Evolutionary conservation across 2,797 vertebrate species (phyloP).

Genomic region (Tinamus major): DNA sequence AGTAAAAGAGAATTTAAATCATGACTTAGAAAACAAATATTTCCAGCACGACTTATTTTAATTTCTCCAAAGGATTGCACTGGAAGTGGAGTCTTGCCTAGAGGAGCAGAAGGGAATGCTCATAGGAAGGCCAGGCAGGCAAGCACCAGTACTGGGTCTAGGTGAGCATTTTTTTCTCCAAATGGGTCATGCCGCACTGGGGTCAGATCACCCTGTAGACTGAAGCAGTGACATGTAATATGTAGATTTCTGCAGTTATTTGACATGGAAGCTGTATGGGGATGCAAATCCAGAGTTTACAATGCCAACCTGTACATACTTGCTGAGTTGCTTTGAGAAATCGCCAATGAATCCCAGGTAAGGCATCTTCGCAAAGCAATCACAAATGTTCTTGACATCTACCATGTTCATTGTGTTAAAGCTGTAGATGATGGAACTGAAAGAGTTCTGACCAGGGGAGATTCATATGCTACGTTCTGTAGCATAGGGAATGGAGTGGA

Average conservation of each 20-base stretch:
- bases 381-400: not conserved
- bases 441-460: not conserved
- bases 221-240: not conserved
- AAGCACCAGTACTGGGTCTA: not conserved
- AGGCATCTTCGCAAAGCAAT: not conserved
- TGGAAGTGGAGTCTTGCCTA: slow-evolving; percentile 48
- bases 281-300: not conserved
- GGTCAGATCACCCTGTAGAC: too few relatives aligned
- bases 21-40: slow-evolving; percentile 80
- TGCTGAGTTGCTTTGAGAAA: not conserved
- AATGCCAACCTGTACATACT: not conserved
- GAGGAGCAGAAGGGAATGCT: slow-evolving; percentile 49
- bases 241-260: not conserved
- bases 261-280: not conserved
- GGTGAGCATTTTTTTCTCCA: not conserved
- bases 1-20: slow-evolving; percentile 74
- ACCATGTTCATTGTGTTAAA: not conserved
- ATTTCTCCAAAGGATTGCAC: slow-evolving; percentile 78
- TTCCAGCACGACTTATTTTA: slow-evolving; percentile 77
- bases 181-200: accelerated
- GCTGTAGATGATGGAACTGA: not conserved
- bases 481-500: too few relatives aligned
- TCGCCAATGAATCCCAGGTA: not conserved
- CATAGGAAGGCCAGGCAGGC: not conserved
- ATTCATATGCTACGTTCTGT: not conserved